Conservation (phyloP, 1,140 invertebrate genomes). For the Eubasilissa regina region DNA sequence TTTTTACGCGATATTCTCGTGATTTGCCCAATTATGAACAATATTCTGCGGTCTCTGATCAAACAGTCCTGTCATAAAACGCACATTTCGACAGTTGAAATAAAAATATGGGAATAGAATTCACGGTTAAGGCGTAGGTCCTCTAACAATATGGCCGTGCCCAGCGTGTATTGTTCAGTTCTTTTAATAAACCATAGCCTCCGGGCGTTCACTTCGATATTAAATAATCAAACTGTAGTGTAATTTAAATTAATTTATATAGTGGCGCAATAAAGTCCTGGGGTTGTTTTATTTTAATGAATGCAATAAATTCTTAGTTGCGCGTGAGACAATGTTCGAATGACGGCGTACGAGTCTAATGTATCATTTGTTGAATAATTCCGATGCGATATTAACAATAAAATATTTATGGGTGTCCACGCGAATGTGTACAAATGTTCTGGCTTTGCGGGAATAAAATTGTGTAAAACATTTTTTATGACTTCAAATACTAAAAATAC, state of each 20-base stretch:
- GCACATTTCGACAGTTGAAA: constrained; percentile 31
- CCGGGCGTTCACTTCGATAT: constrained; percentile 15
- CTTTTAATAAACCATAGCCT: constrained; percentile 31
- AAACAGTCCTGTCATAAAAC: constrained; percentile 24
- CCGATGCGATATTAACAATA: too few relatives aligned
- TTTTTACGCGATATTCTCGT: constrained; percentile 7
- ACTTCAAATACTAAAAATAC: too few relatives aligned
- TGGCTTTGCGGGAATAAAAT: too few relatives aligned
- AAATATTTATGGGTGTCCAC: too few relatives aligned
- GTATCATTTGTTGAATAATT: too few relatives aligned
- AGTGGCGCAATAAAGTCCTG: constrained; percentile 11
- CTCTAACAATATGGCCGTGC: not conserved
- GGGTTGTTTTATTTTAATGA: constrained; percentile 43
- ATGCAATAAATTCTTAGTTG: constrained; percentile 27
- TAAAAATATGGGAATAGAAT: constrained; percentile 6
- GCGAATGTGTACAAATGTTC: too few relatives aligned
- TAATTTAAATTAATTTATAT: constrained; percentile 47
- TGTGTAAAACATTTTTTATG: too few relatives aligned
- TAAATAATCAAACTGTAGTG: constrained; percentile 33
- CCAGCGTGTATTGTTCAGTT: constrained; percentile 8
- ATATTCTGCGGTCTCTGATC: constrained; percentile 40
- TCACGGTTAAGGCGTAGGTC: constrained; percentile 3
- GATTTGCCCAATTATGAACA: constrained; percentile 28
- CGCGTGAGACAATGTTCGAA: constrained; percentile 26
- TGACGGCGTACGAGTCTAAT: not conserved